These are phyloP conservation scores for Mionectes olivaceus DNA, from an alignment of 2,797 vertebrate species.

Conservation along the genomic window DNA sequence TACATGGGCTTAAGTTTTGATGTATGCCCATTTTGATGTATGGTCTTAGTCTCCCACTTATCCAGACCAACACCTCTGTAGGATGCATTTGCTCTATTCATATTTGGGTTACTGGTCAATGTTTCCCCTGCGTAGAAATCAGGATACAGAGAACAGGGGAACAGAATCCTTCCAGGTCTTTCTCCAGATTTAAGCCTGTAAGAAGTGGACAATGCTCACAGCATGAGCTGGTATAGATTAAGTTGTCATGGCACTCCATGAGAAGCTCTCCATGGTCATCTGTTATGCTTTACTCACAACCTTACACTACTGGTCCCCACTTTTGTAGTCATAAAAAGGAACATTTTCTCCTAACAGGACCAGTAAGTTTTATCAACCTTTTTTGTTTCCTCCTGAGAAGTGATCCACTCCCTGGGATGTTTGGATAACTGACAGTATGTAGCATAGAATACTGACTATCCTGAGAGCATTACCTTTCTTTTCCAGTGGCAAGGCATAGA, in stretches of 20 bases:
- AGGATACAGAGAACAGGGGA: not conserved
- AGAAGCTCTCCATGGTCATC: not conserved
- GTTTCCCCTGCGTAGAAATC: not conserved
- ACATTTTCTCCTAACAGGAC: not conserved
- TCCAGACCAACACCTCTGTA: not conserved
- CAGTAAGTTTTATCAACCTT: not conserved
- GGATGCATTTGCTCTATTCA: not conserved
- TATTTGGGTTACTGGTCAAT: not conserved
- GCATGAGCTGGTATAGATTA: rapidly evolving
- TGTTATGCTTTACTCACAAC: not conserved
- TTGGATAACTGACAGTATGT: not conserved
- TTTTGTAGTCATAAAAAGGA: not conserved
- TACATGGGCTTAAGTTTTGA: not conserved
- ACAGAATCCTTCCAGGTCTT: not conserved
- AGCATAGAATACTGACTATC: not conserved
- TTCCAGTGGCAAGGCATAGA: not conserved
- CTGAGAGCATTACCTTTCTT: not conserved
- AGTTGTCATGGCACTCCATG: not conserved
- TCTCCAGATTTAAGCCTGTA: not conserved
- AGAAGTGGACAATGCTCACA: not conserved
- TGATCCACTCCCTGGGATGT: not conserved
- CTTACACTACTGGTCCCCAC: not conserved
- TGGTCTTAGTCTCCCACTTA: not conserved
- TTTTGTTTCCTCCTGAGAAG: not conserved
- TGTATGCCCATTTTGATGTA: not conserved